Percentiles rank a stretch among this genome's conserved stretches.
These are phyloP conservation scores for Euplagia quadripunctaria DNA, from an alignment of 2,888 invertebrate genomes.

Conservation along the genomic window DNA sequence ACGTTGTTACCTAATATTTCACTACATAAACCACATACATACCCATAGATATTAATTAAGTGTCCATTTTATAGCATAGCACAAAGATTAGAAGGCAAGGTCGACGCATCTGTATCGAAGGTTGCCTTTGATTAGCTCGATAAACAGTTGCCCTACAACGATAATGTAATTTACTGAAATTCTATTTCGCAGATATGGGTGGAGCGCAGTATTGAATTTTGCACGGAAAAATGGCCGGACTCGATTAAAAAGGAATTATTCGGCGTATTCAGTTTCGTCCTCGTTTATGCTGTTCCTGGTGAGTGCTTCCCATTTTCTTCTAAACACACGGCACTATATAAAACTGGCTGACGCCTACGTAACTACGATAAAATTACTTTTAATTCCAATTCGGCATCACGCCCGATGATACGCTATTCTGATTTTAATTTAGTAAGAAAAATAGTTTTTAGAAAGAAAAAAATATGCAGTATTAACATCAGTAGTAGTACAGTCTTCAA, in stretches of 20 bases:
- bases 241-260: conserved; percentile 87
- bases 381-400: too few species aligned
- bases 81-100: not conserved
- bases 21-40: too few species aligned
- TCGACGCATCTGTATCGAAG: not conserved
- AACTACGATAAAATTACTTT: too few species aligned
- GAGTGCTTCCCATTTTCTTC: conserved; percentile 47
- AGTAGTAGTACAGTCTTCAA: too few species aligned
- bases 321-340: not conserved
- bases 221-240: conserved; percentile 89
- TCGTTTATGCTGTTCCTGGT: conserved; percentile 94
- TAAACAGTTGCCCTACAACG: not conserved
- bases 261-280: conserved; percentile 90
- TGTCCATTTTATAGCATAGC: not conserved
- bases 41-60: not conserved
- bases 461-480: too few species aligned
- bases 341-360: too few species aligned
- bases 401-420: too few species aligned
- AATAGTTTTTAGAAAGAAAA: too few species aligned
- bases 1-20: too few species aligned
- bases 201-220: conserved; percentile 84
- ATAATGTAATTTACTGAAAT: not conserved
- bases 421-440: too few species aligned
- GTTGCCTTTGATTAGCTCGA: not conserved
- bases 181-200: conserved; percentile 66